Evolutionary conservation across 2,113 vertebrate genomes (phyloP), one percentile per base, ranked within the genome.

Genomic region (Petrocephalus zakoni): DNA sequence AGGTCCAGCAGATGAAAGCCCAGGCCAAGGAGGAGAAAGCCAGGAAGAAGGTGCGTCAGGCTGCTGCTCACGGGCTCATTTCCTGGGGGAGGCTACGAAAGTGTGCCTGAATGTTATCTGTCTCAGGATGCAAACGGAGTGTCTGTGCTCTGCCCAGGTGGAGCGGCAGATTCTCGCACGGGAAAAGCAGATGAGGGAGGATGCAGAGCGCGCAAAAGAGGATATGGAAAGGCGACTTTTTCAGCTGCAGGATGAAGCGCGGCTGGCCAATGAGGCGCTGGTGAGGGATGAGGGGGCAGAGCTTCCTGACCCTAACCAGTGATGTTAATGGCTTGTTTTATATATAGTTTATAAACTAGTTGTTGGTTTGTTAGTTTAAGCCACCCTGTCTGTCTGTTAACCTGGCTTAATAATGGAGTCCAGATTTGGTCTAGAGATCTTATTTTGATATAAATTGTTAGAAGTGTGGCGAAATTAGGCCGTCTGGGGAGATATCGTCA

Each of bases 1-100:
- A 99, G 92, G 97, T 97, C 90, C 97, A 98, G 92, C 97, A 97
- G 90, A 98, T 98, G 97, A 98, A 98, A 93, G 96, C 96, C 92
- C 97, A 98, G 90, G 97, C 97, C 86, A 97, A 96, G 92, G 97
- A 98, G 90, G 97, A 97, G 93, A 97, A 97, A 91, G 96, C 97
- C 0, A 96, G 97, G 22, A 97, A 98, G 94, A 97, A 98, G 96
- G 97, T 98, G 37, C 25, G 90, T 13, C 22, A 42, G 72, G 29
- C 29, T 42, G 34, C 72, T 78, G 72, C 15, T 78, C 34, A 8
- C 34, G 0, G 7, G 34, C 72, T 42, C 72, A 78, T 34, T 78
- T 8, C 34, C 29, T 10, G 0, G 72, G 13, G 34, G 15, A 78
- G 34, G 5, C 15, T 34, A 13, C 17, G 15, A 75, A 75, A 34